These are phyloP conservation scores for Ficedula albicollis DNA, from an alignment of 2,797 vertebrate genomes.

Conservation along the genomic window DNA sequence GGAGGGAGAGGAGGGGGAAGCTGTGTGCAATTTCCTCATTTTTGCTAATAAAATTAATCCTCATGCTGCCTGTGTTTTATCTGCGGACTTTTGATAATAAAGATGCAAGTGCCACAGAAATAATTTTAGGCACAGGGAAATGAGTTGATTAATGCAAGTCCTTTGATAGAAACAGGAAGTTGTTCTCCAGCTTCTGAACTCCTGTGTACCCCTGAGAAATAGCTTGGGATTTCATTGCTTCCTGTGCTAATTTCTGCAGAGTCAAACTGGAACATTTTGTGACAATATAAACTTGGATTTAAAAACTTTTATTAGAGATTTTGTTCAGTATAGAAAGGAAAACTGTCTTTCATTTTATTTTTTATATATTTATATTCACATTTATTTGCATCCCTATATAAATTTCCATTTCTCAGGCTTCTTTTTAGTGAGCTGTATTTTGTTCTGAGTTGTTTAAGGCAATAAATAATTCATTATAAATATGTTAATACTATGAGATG, in stretches of 20 bases:
- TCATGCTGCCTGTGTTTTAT: background rate
- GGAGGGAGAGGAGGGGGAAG: background rate
- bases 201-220: background rate
- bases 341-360: background rate
- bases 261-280: background rate
- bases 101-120: background rate
- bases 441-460: background rate
- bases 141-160: background rate
- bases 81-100: background rate
- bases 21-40: background rate
- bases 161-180: background rate
- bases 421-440: background rate
- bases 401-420: background rate
- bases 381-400: too few relatives aligned
- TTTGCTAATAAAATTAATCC: background rate
- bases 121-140: background rate
- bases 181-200: background rate
- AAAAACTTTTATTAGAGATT: background rate
- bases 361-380: fast-evolving
- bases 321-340: background rate
- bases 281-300: background rate
- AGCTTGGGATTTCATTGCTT: background rate
- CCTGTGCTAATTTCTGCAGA: background rate
- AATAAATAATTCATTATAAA: slow-evolving; percentile 11
- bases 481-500: background rate